Evolutionary conservation across 2,797 vertebrate species (phyloP), one percentile per base, ranked within the genome.

Genomic region (Dendrocincla fuliginosa): DNA sequence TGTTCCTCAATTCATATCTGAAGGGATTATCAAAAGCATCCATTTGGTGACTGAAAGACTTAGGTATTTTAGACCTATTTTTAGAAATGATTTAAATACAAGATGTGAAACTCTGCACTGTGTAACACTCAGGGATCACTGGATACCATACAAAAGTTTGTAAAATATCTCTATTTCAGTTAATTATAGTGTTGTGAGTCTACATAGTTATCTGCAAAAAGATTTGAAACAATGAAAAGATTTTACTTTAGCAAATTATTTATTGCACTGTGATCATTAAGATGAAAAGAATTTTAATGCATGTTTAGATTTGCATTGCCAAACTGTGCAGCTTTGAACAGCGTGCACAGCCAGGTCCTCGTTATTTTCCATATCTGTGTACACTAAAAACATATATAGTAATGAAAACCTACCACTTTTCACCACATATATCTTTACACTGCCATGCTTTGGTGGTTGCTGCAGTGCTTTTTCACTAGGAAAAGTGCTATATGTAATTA

Each of bases 401-500:
- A 8, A 12, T 83, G 71, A 57, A 93, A 74, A 89, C 11, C 32
- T 61, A 14, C 56, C 35, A 3, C 2, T 84, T 90, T 92, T 42
- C 56, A 78, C 49, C 15, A 53, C 39, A 8, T 63, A 5, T 64
- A 23, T 78, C 86, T 91, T 80, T 59, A 44, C 39, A 6, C 33
- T 81, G 59, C 79, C 39, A 59, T 75, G 63, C 67, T 86, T 91
- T 95, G 85, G 63, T 64, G 32, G 33, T 90, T 87, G 46, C 77
- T 77, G 74, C 80, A 61, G 89, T 44, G 11, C 90, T 90, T 78
- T 89, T 85, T 83, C 77, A 56, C 85, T 65, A 65, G 3, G 30
- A 57, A 76, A 96, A 91, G 73, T 90, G 92, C 44, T 89, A 87
- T 59, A 30, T 82, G 73, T 94, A 97, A 97, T 97, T 97, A 91